phyloP scores from a whole-genome alignment of 1,140 invertebrate species.

The Drosophila saltans region DNA sequence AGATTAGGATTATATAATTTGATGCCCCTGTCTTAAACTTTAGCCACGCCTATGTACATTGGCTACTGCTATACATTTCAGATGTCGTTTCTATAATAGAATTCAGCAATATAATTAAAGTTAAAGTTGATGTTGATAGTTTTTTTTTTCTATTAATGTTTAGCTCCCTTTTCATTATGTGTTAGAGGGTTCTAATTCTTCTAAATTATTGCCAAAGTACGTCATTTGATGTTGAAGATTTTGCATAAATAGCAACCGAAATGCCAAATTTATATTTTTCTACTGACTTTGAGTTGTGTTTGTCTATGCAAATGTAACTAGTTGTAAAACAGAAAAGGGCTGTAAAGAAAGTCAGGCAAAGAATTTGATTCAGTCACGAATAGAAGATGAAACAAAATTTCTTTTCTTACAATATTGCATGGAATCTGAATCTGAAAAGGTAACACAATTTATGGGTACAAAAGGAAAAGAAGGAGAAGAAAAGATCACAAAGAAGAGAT shows the following conservation, averaged over 20 bases:
- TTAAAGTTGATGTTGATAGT: neutral
- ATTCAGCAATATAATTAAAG: neutral
- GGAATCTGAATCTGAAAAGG: neutral
- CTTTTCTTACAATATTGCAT: neutral
- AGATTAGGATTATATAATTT: too few species aligned
- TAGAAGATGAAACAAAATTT: neutral
- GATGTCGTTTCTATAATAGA: neutral
- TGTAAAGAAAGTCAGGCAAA: neutral
- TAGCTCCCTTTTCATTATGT: neutral
- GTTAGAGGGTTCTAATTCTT: neutral
- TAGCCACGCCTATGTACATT: neutral
- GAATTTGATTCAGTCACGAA: neutral
- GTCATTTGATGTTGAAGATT: neutral
- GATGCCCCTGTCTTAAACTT: neutral
- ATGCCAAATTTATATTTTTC: too few species aligned
- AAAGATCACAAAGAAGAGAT: neutral
- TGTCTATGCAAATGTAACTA: conserved; percentile 4
- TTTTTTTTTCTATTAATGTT: neutral
- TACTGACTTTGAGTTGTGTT: neutral
- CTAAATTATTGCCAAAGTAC: neutral
- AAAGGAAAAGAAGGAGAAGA: neutral
- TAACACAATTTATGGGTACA: too few species aligned
- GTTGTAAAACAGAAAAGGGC: conserved; percentile 2
- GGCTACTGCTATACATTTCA: neutral
- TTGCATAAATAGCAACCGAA: neutral